Conservation (phyloP, 2,113 vertebrate genomes). For the Andinoacara biseriatus region DNA sequence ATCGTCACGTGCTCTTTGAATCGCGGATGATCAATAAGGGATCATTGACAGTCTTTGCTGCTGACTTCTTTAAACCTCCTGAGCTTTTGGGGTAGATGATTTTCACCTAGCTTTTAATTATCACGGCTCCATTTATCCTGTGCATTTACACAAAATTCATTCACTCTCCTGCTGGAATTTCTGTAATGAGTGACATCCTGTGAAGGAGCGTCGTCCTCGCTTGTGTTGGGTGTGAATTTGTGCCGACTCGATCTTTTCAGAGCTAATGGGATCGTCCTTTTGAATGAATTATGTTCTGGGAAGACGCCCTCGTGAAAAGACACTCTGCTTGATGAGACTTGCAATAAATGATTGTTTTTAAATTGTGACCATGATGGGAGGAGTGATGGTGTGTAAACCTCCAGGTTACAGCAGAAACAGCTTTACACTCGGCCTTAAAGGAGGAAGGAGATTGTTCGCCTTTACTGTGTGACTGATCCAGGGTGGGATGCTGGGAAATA, state of each 20-base stretch:
- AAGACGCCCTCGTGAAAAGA: not conserved
- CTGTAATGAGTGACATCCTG: not conserved
- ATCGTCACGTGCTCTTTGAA: constrained; percentile 30
- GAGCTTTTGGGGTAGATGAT: not conserved
- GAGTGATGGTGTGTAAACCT: not conserved
- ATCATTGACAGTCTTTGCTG: not conserved
- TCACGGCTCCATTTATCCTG: too few species aligned
- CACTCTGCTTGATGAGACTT: not conserved
- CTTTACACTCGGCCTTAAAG: not conserved
- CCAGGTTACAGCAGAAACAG: not conserved
- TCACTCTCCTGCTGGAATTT: accelerated
- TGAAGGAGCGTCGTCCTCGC: not conserved
- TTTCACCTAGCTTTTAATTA: too few species aligned
- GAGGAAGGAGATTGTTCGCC: not conserved
- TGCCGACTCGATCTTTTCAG: not conserved
- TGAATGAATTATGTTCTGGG: not conserved
- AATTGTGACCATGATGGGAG: not conserved
- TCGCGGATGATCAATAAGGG: not conserved
- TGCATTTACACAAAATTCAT: not conserved
- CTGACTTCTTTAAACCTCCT: accelerated
- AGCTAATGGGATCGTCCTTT: not conserved
- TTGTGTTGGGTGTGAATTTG: accelerated
- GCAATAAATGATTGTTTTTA: constrained; percentile 30
- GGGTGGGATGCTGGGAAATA: not conserved
- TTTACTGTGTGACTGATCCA: not conserved